phyloP scores from a whole-genome alignment of 2,888 invertebrate genomes.

The Brenthis daphne region DNA sequence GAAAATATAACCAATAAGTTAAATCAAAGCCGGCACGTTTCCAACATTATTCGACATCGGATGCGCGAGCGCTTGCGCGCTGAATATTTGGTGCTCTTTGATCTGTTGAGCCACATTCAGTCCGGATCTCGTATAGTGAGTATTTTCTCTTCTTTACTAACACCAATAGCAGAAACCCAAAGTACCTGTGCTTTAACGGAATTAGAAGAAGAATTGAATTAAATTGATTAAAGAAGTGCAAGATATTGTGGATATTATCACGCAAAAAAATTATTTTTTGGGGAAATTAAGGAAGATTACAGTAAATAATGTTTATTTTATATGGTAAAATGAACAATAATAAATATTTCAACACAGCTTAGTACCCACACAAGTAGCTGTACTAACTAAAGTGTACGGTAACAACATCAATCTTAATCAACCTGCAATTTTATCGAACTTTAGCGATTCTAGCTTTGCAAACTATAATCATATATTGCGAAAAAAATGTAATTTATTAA shows the following conservation, averaged over 20 bases:
- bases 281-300: no score
- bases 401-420: background rate
- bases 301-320: no score
- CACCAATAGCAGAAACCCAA: background rate
- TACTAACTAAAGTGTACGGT: background rate
- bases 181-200: no score
- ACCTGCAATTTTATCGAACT: background rate
- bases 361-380: background rate
- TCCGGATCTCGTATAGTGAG: slow-evolving; percentile 8
- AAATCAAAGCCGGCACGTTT: slow-evolving; percentile 2
- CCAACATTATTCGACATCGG: background rate
- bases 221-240: no score
- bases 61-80: slow-evolving; percentile 9
- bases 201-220: no score
- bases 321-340: no score
- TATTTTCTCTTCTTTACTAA: background rate
- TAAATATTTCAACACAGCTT: no score
- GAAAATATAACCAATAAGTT: background rate
- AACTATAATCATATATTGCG: no score
- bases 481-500: no score
- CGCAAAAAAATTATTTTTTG: no score
- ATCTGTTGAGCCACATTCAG: slow-evolving; percentile 22
- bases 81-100: slow-evolving; percentile 28
- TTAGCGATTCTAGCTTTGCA: background rate
- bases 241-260: no score